Evolutionary conservation across 2,113 vertebrate species (phyloP).

Genomic region (Semnornis frantzii): DNA sequence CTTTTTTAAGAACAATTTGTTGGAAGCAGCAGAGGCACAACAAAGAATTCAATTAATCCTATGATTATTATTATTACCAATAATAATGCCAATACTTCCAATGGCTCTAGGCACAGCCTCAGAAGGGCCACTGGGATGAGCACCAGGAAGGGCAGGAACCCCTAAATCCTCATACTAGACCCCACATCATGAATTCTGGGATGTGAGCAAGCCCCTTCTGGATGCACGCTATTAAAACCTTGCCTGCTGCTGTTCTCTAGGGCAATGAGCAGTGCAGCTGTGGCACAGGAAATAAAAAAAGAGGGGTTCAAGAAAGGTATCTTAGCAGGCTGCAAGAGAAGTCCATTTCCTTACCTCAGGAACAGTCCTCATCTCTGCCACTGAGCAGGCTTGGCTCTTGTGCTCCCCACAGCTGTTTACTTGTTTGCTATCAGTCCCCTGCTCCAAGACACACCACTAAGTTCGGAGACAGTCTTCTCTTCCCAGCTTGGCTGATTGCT

Average conservation of each 20-base stretch:
- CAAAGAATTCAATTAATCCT: background rate
- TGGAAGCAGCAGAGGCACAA: background rate
- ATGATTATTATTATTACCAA: background rate
- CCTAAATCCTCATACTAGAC: background rate
- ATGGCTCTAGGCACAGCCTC: background rate
- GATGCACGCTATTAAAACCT: background rate
- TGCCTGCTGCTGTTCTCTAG: too few relatives aligned
- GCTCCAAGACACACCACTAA: background rate
- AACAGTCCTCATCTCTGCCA: constrained; percentile 33
- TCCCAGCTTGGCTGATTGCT: constrained; percentile 38
- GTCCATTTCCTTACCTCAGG: constrained; percentile 47
- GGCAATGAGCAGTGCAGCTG: background rate
- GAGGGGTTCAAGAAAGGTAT: background rate
- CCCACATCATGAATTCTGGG: background rate
- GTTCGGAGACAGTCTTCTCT: constrained; percentile 27
- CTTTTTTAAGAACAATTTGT: background rate
- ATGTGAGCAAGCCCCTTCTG: background rate
- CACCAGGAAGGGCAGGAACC: background rate
- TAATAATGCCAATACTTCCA: background rate
- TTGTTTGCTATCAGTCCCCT: constrained; percentile 2
- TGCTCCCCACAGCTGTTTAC: background rate
- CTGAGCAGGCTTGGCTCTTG: background rate
- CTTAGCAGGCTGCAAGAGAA: background rate
- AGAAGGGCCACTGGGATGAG: background rate
- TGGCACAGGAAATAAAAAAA: background rate